A percentile compares a stretch with the other conserved stretches of the same genome.
These are phyloP conservation scores for Ursus arctos DNA, from an alignment of 2,113 vertebrate genomes.

Conservation along the genomic window DNA sequence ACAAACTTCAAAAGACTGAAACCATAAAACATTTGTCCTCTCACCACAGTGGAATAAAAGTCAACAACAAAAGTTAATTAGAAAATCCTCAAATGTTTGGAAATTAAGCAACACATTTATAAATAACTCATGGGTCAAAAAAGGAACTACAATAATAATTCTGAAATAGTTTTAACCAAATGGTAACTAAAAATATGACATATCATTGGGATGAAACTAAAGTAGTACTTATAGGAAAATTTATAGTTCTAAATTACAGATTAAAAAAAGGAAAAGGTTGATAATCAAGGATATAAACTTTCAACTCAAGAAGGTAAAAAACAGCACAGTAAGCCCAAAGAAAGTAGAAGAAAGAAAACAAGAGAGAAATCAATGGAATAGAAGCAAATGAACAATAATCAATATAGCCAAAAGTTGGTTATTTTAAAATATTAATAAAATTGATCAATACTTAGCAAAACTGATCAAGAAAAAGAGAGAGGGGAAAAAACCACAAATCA, in stretches of 20 bases:
- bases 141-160: neutral
- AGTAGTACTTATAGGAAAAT: neutral
- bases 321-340: neutral
- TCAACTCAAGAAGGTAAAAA: slow-evolving; percentile 10
- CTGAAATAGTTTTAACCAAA: slow-evolving; percentile 6
- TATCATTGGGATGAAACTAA: neutral
- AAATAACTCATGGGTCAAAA: slow-evolving; percentile 27
- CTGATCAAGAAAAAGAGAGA: neutral
- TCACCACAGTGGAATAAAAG: neutral
- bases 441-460: neutral
- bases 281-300: neutral
- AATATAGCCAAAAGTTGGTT: neutral
- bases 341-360: neutral
- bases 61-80: slow-evolving; percentile 18
- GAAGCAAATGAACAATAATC: neutral
- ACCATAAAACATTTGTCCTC: neutral
- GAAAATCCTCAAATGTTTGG: neutral
- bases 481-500: neutral
- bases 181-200: neutral
- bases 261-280: neutral
- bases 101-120: neutral
- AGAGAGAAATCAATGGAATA: neutral
- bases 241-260: neutral
- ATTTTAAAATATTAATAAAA: slow-evolving; percentile 16
- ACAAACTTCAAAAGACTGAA: neutral